phyloP scores from a whole-genome alignment of 2,888 invertebrate species.

The Rhopalosiphum nymphaeae region DNA sequence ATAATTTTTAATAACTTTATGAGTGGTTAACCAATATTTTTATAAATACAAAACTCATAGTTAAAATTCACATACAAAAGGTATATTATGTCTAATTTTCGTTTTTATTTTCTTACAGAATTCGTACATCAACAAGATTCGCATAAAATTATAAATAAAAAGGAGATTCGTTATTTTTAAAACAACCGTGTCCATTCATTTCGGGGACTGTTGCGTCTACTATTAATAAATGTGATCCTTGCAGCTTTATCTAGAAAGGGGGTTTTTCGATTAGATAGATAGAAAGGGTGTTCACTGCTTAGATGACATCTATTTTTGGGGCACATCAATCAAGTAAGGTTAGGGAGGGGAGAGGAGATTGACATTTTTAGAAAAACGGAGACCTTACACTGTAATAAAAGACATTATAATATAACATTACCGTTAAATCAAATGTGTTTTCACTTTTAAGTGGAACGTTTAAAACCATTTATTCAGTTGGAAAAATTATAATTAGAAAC shows the following conservation, averaged over 20 bases:
- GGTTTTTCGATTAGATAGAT: not conserved
- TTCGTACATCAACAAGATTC: not conserved
- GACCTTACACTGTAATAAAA: constrained; percentile 2
- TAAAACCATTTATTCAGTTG: not conserved
- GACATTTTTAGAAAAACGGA: not conserved
- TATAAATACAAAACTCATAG: not conserved
- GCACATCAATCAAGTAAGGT: not conserved
- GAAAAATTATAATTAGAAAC: constrained; percentile 17
- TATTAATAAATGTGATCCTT: constrained; percentile 15
- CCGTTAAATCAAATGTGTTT: not conserved
- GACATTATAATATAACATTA: not conserved
- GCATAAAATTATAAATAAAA: constrained; percentile 13
- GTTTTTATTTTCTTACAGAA: not conserved
- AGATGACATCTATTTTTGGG: constrained; percentile 36
- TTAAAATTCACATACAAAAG: not conserved
- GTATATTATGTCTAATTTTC: not conserved
- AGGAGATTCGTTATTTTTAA: constrained; percentile 30
- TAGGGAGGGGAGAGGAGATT: not conserved
- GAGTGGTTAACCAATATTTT: not conserved
- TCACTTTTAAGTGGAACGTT: not conserved
- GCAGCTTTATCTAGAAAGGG: not conserved
- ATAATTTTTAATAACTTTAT: not conserved
- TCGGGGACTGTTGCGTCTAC: not conserved
- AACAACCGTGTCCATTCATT: constrained; percentile 15
- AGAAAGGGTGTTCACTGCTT: constrained; percentile 25